These are phyloP conservation scores for Oryzaephilus surinamensis DNA, from an alignment of 1,140 invertebrate genomes.

Conservation along the genomic window DNA sequence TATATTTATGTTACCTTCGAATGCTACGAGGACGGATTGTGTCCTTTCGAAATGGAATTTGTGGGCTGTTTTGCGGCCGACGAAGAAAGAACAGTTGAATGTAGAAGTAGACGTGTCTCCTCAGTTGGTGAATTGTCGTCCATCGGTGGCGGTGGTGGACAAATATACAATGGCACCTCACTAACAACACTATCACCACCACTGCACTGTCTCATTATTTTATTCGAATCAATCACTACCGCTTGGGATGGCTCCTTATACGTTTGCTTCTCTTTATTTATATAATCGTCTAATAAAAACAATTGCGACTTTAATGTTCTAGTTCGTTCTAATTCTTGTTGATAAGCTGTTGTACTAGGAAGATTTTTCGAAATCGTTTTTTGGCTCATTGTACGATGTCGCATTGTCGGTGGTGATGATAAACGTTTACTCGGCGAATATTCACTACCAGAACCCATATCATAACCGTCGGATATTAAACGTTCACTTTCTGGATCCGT, in stretches of 20 bases:
- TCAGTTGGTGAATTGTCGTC: conserved; percentile 43
- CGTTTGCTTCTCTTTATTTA: conserved; percentile 39
- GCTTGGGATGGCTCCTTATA: conserved; percentile 39
- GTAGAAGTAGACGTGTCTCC: conserved; percentile 40
- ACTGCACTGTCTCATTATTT: conserved; percentile 22
- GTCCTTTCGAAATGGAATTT: conserved; percentile 23
- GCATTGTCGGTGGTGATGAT: conserved; percentile 32
- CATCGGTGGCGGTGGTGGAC: conserved; percentile 40
- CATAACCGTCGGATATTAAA: conserved; percentile 49
- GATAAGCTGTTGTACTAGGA: conserved; percentile 28
- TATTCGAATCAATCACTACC: conserved; percentile 33
- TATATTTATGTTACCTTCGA: conserved; percentile 26
- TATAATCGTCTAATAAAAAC: conserved; percentile 31
- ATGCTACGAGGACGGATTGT: conserved; percentile 33
- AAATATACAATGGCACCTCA: conserved; percentile 38
- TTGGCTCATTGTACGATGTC: conserved; percentile 36
- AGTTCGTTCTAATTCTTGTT: conserved; percentile 27
- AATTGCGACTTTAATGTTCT: conserved; percentile 27
- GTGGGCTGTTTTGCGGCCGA: conserved; percentile 17
- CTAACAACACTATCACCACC: conserved; percentile 19
- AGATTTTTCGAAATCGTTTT: conserved; percentile 38
- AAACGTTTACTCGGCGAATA: conserved; percentile 36
- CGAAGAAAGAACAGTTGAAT: conserved; percentile 20
- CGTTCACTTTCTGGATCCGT: conserved; percentile 66
- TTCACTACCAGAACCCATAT: conserved; percentile 30